Evolutionary conservation across 2,113 vertebrate genomes (phyloP), one percentile per base, ranked within the genome.

Genomic region (Pelmatolapia mariae): DNA sequence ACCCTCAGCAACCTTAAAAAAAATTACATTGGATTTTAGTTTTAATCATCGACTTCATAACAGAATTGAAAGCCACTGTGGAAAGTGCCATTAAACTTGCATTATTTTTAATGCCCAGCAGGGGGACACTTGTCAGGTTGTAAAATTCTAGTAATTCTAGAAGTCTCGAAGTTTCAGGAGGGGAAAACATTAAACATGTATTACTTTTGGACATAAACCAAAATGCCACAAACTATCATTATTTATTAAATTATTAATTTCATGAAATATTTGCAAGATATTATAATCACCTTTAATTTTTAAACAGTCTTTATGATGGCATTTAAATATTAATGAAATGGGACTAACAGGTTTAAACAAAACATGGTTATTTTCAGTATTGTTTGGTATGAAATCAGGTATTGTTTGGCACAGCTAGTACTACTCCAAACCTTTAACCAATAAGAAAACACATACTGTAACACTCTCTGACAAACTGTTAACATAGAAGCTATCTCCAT

Each of bases 401-500:
- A 52, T 31, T 78, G 45, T 50, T 33, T 52, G 45, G 26, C 16
- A 78, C 43, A 8, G 24, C 18, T n/a, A 52, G 26, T 19, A 52
- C 45, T 33, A n/a, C n/a, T 68, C 10, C 16, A 26, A 63, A 16
- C 4, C n/a, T 57, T 22, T 52, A 84, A 52, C 26, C 56, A 18
- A 33, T 52, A 43, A 73, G 22, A n/a, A 59, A 40, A 47, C 22
- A 68, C 53, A 73, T 61, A 24, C 26, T 13, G 26, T 50, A 52
- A 73, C 43, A 16, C 43, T 24, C 29, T 15, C 83, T 78, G 9
- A 31, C 36, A 63, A 71, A 15, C 10, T 31, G 59, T 84, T 87
- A 90, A 89, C 85, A 90, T 78, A 43, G 88, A 81, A 43, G 59
- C 66, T 56, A 53, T 89, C 80, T 92, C 61, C 83, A 76, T 79